These are phyloP conservation scores for Zosterops japonicus DNA, from an alignment of 2,113 vertebrate species.

Conservation along the genomic window DNA sequence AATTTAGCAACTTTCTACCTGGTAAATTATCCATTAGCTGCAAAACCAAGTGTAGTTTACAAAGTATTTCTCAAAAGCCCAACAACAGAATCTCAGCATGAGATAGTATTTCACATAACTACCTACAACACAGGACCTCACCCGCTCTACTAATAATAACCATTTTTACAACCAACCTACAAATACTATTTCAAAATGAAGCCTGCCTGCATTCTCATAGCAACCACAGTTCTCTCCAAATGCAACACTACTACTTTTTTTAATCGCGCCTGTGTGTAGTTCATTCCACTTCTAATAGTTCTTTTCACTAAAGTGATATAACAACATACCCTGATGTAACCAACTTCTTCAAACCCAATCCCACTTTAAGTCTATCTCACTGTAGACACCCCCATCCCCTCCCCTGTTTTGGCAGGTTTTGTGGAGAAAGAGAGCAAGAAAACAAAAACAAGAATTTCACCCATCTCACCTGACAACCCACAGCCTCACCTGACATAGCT, in stretches of 20 bases:
- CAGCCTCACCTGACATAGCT: neutral
- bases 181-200: constrained; percentile 5
- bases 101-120: neutral
- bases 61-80: neutral
- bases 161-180: neutral
- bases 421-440: neutral
- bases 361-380: neutral
- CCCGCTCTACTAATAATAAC: neutral
- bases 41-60: neutral
- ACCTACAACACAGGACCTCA: neutral
- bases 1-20: neutral
- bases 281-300: neutral
- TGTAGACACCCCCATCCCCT: neutral
- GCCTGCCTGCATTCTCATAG: neutral
- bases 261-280: neutral
- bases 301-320: neutral
- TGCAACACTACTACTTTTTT: neutral
- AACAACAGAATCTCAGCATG: neutral
- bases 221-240: neutral
- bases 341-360: neutral
- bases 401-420: neutral
- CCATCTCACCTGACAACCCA: neutral
- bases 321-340: neutral
- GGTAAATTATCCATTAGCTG: neutral
- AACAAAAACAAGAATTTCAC: neutral